These are phyloP conservation scores for Hartigia nigra DNA, from an alignment of 2,888 invertebrate genomes.

Conservation along the genomic window DNA sequence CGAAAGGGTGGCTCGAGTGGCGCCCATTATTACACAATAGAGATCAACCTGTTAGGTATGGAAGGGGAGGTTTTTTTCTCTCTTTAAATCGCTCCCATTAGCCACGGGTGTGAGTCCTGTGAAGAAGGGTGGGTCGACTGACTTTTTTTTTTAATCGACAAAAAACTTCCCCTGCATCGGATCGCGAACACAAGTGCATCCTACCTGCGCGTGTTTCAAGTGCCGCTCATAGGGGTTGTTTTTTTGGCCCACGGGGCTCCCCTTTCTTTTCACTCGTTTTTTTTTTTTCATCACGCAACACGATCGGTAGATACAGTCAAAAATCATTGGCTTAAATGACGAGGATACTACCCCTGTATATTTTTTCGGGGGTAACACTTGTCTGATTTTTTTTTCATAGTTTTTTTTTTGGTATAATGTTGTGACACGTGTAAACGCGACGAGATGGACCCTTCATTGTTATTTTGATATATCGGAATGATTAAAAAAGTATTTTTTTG, in stretches of 20 bases:
- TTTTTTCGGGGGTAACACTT: not conserved
- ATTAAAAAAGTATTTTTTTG: not conserved
- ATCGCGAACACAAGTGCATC: constrained; percentile 31
- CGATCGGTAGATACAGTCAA: not conserved
- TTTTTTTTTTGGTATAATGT: not conserved
- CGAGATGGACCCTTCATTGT: not conserved
- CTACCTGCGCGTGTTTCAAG: constrained; percentile 22
- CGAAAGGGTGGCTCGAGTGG: constrained; percentile 12
- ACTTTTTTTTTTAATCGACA: constrained; percentile 28
- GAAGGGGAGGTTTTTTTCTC: constrained; percentile 45
- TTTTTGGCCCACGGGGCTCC: constrained; percentile 4
- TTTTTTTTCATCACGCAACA: not conserved
- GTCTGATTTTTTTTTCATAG: not conserved
- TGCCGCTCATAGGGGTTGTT: constrained; percentile 1
- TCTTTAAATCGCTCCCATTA: constrained; percentile 36
- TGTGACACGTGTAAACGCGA: not conserved
- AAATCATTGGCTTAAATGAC: not conserved
- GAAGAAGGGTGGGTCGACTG: not conserved
- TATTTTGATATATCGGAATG: not conserved
- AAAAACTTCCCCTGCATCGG: constrained; percentile 27
- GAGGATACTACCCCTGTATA: not conserved
- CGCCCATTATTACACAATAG: constrained; percentile 4
- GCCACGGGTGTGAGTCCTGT: constrained; percentile 15
- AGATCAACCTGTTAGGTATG: constrained; percentile 43
- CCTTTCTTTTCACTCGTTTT: not conserved